Evolutionary conservation across 2,113 vertebrate genomes (phyloP), one percentile per base, ranked within the genome.

Genomic region (Lampris incognitus): DNA sequence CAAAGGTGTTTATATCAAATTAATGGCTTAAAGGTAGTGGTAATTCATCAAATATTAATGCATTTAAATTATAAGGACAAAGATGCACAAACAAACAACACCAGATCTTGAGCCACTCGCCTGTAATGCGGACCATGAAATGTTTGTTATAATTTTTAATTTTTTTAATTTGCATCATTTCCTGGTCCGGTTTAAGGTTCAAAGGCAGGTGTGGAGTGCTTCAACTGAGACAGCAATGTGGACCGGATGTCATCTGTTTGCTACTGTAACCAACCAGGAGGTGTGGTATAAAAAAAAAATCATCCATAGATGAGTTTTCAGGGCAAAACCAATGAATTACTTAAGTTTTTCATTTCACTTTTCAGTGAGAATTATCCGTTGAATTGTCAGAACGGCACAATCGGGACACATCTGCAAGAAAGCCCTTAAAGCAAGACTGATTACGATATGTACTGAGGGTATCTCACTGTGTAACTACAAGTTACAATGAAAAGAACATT

Each of bases 1-100:
- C 52, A 71, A 80, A 86, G 58, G 63, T 74, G 51, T 79, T 76
- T 78, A 54, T 79, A 57, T 50, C n/a, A 82, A 54, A 87, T 64
- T 66, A 82, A 81, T 73, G 84, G 84, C 69, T 85, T 87, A 44
- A 69, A 3, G 42, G 52, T 24, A 44, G 54, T 44, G 51, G 51
- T 11, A 9, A 42, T 8, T 9, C 9, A 37, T 36, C 24, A 65
- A 37, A 44, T 50, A 66, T 6, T 37, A 38, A 41, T 64, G 52
- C n/a, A 6, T 65, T 51, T 54, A 51, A 66, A 60, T 42, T 44
- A 49, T 40, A 69, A 60, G 2, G 24, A 24, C 24, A 63, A 58
- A 59, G 49, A 73, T 24, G 9, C 5, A 54, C 57, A 42, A 84
- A 69, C 5, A 70, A 24, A 77, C 3, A 55, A 78, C 56, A 70